Percentiles rank a stretch among this genome's conserved stretches.
Evolutionary conservation across 2,888 invertebrate genomes (phyloP).

Genomic region (Myathropa florea): DNA sequence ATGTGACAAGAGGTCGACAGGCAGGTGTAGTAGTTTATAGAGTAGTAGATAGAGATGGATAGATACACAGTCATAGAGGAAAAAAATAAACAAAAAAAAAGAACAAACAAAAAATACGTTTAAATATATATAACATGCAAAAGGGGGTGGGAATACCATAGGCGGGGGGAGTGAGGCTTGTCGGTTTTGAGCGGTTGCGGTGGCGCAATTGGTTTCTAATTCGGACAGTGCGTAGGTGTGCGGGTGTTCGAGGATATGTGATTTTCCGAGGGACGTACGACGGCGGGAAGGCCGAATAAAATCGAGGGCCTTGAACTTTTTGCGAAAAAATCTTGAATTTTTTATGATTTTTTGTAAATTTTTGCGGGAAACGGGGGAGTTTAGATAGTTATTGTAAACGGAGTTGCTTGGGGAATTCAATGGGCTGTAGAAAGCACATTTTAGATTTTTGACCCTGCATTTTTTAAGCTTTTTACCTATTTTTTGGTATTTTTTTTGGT

Average conservation of each 20-base stretch:
- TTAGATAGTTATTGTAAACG: too few species aligned
- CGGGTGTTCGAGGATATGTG: background rate
- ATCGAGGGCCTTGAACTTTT: conserved; percentile 2
- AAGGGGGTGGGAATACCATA: conserved; percentile 41
- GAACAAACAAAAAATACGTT: conserved; percentile 72
- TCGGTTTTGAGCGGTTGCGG: conserved; percentile 14
- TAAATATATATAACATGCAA: conserved; percentile 74
- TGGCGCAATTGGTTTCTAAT: background rate
- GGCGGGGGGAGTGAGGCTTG: conserved; percentile 34
- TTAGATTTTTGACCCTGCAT: too few species aligned
- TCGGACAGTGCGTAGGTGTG: background rate
- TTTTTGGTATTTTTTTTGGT: too few species aligned
- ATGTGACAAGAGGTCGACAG: conserved; percentile 70
- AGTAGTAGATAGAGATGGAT: conserved; percentile 68
- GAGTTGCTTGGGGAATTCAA: too few species aligned
- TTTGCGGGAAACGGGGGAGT: too few species aligned
- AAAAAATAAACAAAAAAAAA: conserved; percentile 67
- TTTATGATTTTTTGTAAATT: background rate
- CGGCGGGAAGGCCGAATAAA: background rate
- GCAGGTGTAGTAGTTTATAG: conserved; percentile 65
- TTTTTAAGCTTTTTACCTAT: too few species aligned
- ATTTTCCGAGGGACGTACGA: background rate
- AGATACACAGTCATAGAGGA: conserved; percentile 72
- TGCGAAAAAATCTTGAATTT: background rate
- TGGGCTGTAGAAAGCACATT: too few species aligned